phyloP scores from a whole-genome alignment of 1,140 invertebrate species.

The Bombus waltoni region DNA sequence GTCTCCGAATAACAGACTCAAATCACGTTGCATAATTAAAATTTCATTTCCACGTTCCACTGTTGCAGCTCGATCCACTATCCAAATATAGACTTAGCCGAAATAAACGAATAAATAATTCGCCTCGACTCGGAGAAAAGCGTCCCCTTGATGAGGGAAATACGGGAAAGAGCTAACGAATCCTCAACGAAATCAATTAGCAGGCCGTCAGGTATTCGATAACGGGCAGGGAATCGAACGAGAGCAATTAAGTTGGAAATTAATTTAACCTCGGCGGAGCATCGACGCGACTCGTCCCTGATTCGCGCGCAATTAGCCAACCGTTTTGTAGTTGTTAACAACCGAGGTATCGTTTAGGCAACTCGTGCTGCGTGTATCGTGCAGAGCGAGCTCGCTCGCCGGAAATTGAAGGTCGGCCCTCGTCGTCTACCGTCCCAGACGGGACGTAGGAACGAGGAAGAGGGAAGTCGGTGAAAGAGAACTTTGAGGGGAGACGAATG shows the following conservation, averaged over 20 bases:
- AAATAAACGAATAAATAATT: conserved; percentile 2
- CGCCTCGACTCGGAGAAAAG: background rate
- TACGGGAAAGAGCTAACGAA: conserved; percentile 18
- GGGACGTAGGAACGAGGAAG: background rate
- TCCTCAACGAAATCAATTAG: conserved; percentile 44
- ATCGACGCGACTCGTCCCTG: conserved; percentile 27
- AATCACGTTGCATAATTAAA: no score
- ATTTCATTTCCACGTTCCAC: no score
- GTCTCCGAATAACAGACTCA: no score
- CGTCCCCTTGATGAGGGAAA: background rate
- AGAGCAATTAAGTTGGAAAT: conserved; percentile 60
- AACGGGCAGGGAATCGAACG: conserved; percentile 25
- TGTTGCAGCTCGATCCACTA: no score
- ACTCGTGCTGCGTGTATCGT: conserved; percentile 30
- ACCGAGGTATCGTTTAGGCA: conserved; percentile 32
- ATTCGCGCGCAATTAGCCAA: conserved; percentile 44
- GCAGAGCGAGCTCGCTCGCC: conserved; percentile 49
- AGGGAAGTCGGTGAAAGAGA: background rate
- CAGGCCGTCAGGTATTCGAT: conserved; percentile 24
- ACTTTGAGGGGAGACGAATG: background rate
- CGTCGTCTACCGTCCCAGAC: conserved; percentile 2
- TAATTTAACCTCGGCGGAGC: conserved; percentile 49
- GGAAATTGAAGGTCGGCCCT: conserved; percentile 67
- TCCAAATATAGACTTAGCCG: no score
- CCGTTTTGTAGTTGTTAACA: conserved; percentile 51